Evolutionary conservation across 2,113 vertebrate species (phyloP).

Genomic region (Anguilla japonica): DNA sequence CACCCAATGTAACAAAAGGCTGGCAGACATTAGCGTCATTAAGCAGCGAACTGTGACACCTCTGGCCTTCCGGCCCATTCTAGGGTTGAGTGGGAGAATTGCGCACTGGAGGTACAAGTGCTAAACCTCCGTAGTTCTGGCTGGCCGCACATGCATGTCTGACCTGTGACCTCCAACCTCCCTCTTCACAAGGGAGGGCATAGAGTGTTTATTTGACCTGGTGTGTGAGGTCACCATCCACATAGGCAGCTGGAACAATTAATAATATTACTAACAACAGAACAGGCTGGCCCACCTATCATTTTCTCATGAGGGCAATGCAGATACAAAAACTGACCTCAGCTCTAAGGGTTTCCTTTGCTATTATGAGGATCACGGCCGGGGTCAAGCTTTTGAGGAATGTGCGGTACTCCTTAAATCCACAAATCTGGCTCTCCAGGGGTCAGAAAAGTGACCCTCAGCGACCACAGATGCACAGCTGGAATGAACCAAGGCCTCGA

Average conservation of each 20-base stretch:
- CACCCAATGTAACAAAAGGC: not conserved
- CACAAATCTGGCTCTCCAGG: not conserved
- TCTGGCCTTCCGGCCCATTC: not conserved
- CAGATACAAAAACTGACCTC: not conserved
- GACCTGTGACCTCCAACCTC: not conserved
- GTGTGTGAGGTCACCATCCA: slow-evolving; percentile 24
- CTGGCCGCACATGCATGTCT: slow-evolving; percentile 3
- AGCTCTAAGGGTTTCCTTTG: not conserved
- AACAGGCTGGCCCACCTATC: slow-evolving; percentile 14
- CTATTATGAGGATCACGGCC: not conserved
- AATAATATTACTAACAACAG: slow-evolving; percentile 30
- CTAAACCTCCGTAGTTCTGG: not conserved
- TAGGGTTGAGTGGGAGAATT: not conserved
- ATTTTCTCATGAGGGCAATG: slow-evolving; percentile 28
- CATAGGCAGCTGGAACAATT: slow-evolving; percentile 27
- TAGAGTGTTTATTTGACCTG: slow-evolving; percentile 38
- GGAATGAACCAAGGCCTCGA: not conserved
- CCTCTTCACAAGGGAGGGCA: slow-evolving; percentile 13
- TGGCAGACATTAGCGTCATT: not conserved
- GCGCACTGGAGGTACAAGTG: not conserved
- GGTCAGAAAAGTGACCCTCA: not conserved
- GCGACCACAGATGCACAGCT: not conserved
- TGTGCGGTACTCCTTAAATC: not conserved
- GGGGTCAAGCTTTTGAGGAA: not conserved
- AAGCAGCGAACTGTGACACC: not conserved